Evolutionary conservation across 2,113 vertebrate species (phyloP), one percentile per base, ranked within the genome.

Genomic region (Burhinus bistriatus): DNA sequence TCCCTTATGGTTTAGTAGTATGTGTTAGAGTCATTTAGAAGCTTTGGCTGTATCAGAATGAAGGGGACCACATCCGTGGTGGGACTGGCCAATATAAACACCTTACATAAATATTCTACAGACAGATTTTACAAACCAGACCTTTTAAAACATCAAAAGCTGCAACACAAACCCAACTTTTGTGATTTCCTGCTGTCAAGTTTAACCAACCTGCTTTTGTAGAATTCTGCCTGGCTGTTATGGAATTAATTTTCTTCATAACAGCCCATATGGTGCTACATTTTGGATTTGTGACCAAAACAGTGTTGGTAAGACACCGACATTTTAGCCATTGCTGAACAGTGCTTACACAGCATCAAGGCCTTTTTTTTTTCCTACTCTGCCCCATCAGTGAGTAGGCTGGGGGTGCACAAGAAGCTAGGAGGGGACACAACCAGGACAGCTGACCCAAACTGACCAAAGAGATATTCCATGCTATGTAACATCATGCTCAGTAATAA

Each of bases 261-360:
- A n/a, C 9, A 49, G 27, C 70, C 40, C 0, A 0, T 47, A 29
- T 19, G 8, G 13, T 62, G 29, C 34, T 72, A 38, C 1, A 0
- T 72, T 72, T 72, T 72, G 40, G 49, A 72, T 72, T 65, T 72
- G 19, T 42, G 49, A 81, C 58, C n/a, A 58, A 57, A 49, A 30
- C 12, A 57, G 13, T 51, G 36, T 15, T 66, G 16, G 32, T 57
- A 58, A 58, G 20, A 32, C 26, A 82, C 14, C 32, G 44, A 19
- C 13, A 44, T 59, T 88, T 57, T 64, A 89, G 29, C 19, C 8
- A 49, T 17, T 58, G n/a, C 23, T 58, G 23, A 58, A 29, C 22
- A 66, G 29, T 66, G 18, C 18, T 76, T 40, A 21, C 29, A 66
- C 14, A 65, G 49, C 19, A 62, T 30, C 65, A 54, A 22, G 27